A percentile compares a stretch with the other conserved stretches of the same genome.
Evolutionary conservation across 2,888 invertebrate species (phyloP).

Genomic region (Agonopterix alstromeriana): DNA sequence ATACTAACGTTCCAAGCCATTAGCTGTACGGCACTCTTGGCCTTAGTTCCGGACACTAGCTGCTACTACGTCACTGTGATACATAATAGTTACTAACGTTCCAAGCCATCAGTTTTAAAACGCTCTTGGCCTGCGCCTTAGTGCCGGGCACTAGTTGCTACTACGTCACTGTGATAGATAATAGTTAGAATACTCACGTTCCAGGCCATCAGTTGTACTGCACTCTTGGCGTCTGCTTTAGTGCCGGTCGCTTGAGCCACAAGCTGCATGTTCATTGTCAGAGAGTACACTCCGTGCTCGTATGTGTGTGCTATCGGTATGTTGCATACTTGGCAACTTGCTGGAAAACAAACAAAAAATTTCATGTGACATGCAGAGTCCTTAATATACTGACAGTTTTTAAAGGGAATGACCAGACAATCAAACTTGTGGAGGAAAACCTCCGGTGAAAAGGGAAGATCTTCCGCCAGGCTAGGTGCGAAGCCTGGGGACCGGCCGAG

Average conservation of each 20-base stretch:
- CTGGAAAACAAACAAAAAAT: conserved; percentile 41
- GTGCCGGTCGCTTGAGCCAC: conserved; percentile 34
- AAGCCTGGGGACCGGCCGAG: too few species aligned
- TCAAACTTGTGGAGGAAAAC: too few species aligned
- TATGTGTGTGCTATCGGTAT: conserved; percentile 22
- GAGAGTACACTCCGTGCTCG: conserved; percentile 22
- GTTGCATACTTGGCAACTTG: conserved; percentile 46
- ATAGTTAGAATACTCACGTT: conserved; percentile 35
- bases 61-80: too few species aligned
- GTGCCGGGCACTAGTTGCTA: background rate
- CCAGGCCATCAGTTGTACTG: conserved; percentile 43
- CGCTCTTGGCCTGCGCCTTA: conserved; percentile 36
- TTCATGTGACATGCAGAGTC: too few species aligned
- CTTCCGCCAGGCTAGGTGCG: too few species aligned
- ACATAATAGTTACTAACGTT: conserved; percentile 34
- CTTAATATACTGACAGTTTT: too few species aligned
- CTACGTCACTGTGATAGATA: too few species aligned
- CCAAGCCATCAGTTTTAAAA: conserved; percentile 43
- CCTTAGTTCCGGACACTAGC: conserved; percentile 34
- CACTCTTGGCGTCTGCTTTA: conserved; percentile 37
- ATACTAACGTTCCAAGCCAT: conserved; percentile 56
- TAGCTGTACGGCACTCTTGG: conserved; percentile 30
- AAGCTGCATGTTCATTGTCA: conserved; percentile 32
- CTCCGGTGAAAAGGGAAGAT: too few species aligned
- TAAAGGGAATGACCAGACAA: too few species aligned